Evolutionary conservation across 2,888 invertebrate species (phyloP).

Genomic region (Dermolepida albohirtum): DNA sequence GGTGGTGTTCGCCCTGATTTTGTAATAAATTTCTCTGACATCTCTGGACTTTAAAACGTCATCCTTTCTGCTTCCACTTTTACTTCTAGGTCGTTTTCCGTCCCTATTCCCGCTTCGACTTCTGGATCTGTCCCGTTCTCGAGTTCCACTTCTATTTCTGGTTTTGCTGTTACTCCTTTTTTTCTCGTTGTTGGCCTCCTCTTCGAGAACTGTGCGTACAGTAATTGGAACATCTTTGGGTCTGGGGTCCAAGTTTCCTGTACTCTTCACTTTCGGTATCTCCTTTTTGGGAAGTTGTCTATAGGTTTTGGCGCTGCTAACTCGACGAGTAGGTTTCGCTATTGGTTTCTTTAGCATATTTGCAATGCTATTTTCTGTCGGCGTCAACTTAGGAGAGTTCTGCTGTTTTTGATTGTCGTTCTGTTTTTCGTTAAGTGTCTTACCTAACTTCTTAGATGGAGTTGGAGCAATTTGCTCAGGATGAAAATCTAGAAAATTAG

Average conservation of each 20-base stretch:
- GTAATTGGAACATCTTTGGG: background rate
- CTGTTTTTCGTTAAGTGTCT: background rate
- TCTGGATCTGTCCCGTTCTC: background rate
- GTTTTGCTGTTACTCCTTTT: background rate
- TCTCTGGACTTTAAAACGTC: background rate
- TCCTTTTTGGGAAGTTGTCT: background rate
- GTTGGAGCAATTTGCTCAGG: background rate
- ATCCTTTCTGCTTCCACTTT: background rate
- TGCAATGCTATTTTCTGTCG: background rate
- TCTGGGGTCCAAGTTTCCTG: background rate
- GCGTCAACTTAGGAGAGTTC: background rate
- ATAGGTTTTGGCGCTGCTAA: slow-evolving; percentile 10
- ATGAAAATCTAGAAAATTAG: background rate
- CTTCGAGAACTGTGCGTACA: slow-evolving; percentile 7
- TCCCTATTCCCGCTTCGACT: background rate
- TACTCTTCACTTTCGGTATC: slow-evolving; percentile 6
- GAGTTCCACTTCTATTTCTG: too few species aligned
- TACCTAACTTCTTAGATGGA: background rate
- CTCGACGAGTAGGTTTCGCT: background rate
- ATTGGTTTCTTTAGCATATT: background rate
- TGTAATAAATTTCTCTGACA: slow-evolving; percentile 37
- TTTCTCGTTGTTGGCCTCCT: slow-evolving; percentile 8
- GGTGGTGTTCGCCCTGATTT: slow-evolving; percentile 44
- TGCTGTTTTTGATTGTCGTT: background rate
- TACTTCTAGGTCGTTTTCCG: slow-evolving; percentile 8